Base-by-base conservation (phyloP, 2,888 invertebrate species). In the Ophraella communa region DNA sequence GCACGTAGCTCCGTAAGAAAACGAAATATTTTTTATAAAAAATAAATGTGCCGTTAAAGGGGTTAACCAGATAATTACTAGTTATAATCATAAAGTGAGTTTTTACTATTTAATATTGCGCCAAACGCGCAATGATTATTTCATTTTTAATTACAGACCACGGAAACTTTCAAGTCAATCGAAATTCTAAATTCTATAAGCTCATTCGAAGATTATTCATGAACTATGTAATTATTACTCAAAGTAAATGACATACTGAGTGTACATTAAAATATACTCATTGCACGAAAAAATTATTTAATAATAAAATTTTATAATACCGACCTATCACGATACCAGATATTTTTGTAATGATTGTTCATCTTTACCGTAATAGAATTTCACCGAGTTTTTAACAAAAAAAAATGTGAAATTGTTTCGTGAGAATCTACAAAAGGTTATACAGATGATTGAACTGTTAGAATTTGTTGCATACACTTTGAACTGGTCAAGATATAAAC, bases 81-180 rank as follows among this genome's bases (percentile, higher is more conserved):
- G 39, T 39, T 39, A 14, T 14, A 7, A 11, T 30, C 5, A 17
- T 17, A 17, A 39, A 39, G 39, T 39, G 4, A 14, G 39, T 39
- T 39, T 39, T 7, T n/a, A n/a, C n/a, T 8, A 39, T 39, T 39
- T 14, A 39, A 14, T 39, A 11, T 39, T 39, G 17, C 39, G 17
- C 23, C 17, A 27, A 51, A 51, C 24, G n/a, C 49, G 24, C 27
- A 51, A 30, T 51, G 27, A 51, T 51, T 51, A 27, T 23, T 23
- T 47, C 11, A 23, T 51, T 51, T 49, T 51, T 51, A 51, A 51
- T 51, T 51, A 51, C 24, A 51, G 24, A 51, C 49, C 14, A 27
- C 7, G 5, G 24, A 17, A n/a, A n/a, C 4, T 51, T 51, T 4
- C 47, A 18, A 51, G 27, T 51, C 49, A 27, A 24, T 51, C 27